Percentiles rank a stretch among this genome's conserved stretches.
Evolutionary conservation across 2,888 invertebrate genomes (phyloP).

Genomic region (Synergus japonicus): DNA sequence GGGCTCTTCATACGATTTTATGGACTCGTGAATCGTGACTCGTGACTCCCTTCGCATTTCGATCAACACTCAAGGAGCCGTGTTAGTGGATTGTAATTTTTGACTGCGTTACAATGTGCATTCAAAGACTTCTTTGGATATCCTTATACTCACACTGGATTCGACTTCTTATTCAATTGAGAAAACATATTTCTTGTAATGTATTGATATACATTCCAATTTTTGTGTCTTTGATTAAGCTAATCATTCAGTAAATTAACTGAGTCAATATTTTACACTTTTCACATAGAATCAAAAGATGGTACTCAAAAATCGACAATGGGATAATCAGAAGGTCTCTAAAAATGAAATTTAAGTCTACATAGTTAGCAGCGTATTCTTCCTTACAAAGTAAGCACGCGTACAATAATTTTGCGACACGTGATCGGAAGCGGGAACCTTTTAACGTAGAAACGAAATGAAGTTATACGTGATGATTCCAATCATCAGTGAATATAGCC

Average conservation of each 20-base stretch:
- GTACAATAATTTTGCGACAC: constrained; percentile 62
- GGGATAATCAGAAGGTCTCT: constrained; percentile 30
- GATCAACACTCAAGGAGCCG: constrained; percentile 38
- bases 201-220: neutral
- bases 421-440: constrained; percentile 60
- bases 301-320: constrained; percentile 7
- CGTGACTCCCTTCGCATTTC: constrained; percentile 40
- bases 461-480: constrained; percentile 22
- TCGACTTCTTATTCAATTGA: constrained; percentile 6
- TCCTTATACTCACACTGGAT: constrained; percentile 34
- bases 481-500: neutral
- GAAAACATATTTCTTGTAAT: neutral
- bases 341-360: constrained; percentile 37
- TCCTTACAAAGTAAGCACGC: constrained; percentile 54
- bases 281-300: neutral
- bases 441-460: constrained; percentile 20
- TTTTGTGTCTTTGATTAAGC: neutral
- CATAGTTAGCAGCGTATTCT: constrained; percentile 29
- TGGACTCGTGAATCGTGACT: constrained; percentile 54
- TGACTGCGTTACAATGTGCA: constrained; percentile 22
- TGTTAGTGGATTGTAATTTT: constrained; percentile 17
- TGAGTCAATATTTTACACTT: no score
- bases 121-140: constrained; percentile 20
- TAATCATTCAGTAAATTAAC: no score
- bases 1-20: constrained; percentile 69